Evolutionary conservation across 2,888 invertebrate genomes (phyloP).

Genomic region (Polietes domitor): DNA sequence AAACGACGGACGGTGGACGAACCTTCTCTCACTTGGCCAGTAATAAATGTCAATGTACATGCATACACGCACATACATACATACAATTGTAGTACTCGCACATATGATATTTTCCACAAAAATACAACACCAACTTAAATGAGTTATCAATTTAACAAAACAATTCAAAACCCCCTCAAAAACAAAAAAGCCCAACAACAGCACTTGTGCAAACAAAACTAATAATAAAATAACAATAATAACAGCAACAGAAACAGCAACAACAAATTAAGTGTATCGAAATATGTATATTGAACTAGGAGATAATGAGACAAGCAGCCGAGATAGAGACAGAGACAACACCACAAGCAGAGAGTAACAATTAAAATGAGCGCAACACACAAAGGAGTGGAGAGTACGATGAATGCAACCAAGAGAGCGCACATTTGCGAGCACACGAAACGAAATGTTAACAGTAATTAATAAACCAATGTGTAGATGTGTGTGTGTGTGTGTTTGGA

Average conservation of each 20-base stretch:
- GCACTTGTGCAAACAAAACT: conserved; percentile 38
- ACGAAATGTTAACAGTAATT: conserved; percentile 18
- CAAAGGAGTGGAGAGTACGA: neutral
- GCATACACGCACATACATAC: neutral
- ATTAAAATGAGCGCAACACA: neutral
- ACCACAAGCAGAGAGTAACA: neutral
- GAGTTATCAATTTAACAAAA: conserved; percentile 31
- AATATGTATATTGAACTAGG: conserved; percentile 34
- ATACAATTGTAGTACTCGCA: too few relatives aligned
- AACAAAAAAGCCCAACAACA: neutral
- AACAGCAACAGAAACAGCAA: conserved; percentile 2
- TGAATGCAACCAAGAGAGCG: neutral
- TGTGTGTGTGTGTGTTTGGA: neutral
- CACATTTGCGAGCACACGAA: neutral
- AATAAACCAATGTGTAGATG: neutral
- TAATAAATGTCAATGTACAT: neutral
- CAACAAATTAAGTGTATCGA: conserved; percentile 8
- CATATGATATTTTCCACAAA: conserved; percentile 6
- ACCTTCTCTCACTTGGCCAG: neutral
- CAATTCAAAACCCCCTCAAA: neutral
- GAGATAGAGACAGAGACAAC: neutral
- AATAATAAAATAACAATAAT: neutral
- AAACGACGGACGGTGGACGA: neutral
- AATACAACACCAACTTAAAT: neutral
- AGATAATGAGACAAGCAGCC: conserved; percentile 16